Conservation (phyloP, 35 echinoderm and acorn worm genomes). For the Heliocidaris erythrogramma region DNA sequence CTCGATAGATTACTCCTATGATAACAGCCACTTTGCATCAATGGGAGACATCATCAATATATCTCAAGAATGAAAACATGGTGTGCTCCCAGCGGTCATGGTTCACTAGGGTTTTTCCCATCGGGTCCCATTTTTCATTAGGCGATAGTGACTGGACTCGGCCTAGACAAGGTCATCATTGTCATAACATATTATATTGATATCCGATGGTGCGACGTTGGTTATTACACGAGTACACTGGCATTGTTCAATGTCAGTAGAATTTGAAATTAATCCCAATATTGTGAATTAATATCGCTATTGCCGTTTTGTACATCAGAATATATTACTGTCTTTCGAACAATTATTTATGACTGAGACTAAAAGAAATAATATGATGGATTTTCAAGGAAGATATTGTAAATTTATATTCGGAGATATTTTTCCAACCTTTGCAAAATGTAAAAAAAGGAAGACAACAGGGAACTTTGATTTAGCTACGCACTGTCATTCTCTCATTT, state of each 20-base stretch:
- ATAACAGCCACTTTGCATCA: not conserved
- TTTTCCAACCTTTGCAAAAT: too few species aligned
- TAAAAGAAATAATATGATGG: too few species aligned
- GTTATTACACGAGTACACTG: not conserved
- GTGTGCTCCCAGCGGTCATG: not conserved
- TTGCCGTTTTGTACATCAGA: not conserved
- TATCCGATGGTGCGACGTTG: not conserved
- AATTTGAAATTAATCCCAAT: not conserved
- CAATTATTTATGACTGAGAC: not conserved
- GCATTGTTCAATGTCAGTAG: not conserved
- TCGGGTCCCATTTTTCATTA: not conserved
- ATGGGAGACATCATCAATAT: not conserved
- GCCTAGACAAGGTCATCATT: not conserved
- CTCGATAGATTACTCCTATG: not conserved
- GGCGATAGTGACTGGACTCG: not conserved
- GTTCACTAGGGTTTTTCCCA: not conserved
- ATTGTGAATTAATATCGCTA: not conserved
- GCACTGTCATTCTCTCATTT: too few species aligned
- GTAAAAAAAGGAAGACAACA: too few species aligned
- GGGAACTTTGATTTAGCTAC: too few species aligned
- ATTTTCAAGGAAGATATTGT: too few species aligned
- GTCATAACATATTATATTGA: not conserved
- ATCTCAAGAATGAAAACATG: not conserved
- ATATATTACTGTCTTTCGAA: not conserved
- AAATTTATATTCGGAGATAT: too few species aligned